Evolutionary conservation across 1,140 invertebrate genomes (phyloP), one percentile per base, ranked within the genome.

Genomic region (Caenorhabditis elegans): DNA sequence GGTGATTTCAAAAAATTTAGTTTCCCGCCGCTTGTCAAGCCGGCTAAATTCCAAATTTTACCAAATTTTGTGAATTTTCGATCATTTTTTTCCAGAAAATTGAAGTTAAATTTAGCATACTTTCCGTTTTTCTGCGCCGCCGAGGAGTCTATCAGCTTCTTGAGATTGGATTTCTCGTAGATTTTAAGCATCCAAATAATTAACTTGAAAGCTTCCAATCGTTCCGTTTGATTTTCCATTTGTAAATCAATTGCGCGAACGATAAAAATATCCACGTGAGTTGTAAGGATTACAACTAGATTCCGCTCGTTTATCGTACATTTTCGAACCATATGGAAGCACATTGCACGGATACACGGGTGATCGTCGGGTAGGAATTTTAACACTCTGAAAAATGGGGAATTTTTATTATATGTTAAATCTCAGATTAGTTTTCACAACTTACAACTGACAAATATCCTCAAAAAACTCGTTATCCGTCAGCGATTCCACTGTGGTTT

Each of bases 221-320:
- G 22, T 31, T 83, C 82, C 34, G 53, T 43, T 17, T 65, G 36
- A 53, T 78, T 83, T 26, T 75, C 55, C 19, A 70, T 43, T 47
- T 53, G 53, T 10, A 83, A 31, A 51, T 83, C 82, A 3, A 83
- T 28, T 26, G 82, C 53, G 47, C 82, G 4, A 17, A 83, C 77
- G 0, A 83, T 55, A 28, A 70, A 83, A 39, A 83, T 83, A 46
- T 83, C 82, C 15, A 76, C 82, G 28, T 83, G 76, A 19, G 49
- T 49, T 36, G 31, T 83, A 19, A 83, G 53, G 19, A 83, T 83
- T 8, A 65, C 34, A 8, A 60, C 53, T 8, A 83, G 53, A 83
- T 83, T 83, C 13, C 60, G 39, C 31, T 83, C 82, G 13, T 39
- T 83, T n/a, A 83, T 39, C 22, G 80, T 39, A 19, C 53, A 83